phyloP scores from a whole-genome alignment of 64 coral and sea anemone species.

The Stichodactyla helianthus region DNA sequence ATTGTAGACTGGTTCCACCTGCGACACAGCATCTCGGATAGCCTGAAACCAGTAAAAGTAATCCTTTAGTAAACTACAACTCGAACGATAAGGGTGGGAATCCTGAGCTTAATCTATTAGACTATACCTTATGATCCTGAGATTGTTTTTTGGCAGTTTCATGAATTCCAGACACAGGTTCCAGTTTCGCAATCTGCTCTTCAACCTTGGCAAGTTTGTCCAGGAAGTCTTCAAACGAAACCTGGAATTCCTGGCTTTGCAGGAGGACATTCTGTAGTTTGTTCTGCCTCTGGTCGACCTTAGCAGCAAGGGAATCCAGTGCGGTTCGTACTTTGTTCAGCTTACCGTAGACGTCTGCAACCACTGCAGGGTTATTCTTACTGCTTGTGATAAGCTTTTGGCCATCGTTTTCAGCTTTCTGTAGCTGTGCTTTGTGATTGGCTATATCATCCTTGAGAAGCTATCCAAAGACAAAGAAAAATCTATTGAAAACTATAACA shows the following conservation, averaged over 20 bases:
- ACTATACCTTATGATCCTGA: conserved; percentile 66
- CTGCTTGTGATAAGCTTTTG: conserved; percentile 78
- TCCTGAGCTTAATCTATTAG: neutral
- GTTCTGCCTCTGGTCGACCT: conserved; percentile 77
- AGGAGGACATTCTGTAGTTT: conserved; percentile 79
- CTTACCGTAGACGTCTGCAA: conserved; percentile 76
- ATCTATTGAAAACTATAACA: neutral
- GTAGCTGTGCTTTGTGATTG: conserved; percentile 61
- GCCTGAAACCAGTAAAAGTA: conserved; percentile 39
- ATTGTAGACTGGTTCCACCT: conserved; percentile 81
- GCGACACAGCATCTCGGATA: conserved; percentile 71
- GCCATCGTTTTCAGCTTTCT: conserved; percentile 79
- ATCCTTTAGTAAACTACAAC: neutral
- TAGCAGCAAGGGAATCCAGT: conserved; percentile 67
- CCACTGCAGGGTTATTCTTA: conserved; percentile 65
- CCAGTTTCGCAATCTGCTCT: conserved; percentile 71
- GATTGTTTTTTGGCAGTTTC: conserved; percentile 81
- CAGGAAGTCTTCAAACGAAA: conserved; percentile 92
- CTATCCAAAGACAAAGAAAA: neutral
- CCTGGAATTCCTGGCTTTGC: conserved; percentile 94
- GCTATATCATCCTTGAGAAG: conserved; percentile 87
- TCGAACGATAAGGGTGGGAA: neutral
- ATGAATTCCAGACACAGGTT: conserved; percentile 87
- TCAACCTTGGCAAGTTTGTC: conserved; percentile 85
- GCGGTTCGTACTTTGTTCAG: conserved; percentile 78